Evolutionary conservation across 2,113 vertebrate genomes (phyloP).

Genomic region (Microtus oregoni): DNA sequence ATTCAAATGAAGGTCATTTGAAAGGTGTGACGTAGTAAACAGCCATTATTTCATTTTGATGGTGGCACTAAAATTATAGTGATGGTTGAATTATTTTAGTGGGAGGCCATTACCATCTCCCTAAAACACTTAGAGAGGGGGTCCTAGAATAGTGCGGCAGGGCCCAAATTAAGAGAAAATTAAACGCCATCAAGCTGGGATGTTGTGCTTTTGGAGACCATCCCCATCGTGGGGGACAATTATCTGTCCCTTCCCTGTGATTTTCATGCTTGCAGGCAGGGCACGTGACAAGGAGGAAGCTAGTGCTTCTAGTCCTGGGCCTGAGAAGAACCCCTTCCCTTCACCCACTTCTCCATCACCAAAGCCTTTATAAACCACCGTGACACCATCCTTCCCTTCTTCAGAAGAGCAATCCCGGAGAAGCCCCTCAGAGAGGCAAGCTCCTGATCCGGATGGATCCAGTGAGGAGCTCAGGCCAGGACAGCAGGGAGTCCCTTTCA

Average conservation of each 20-base stretch:
- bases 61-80: slow-evolving; percentile 92
- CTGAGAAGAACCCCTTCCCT: neutral
- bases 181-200: slow-evolving; percentile 85
- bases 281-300: accelerated
- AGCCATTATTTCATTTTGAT: slow-evolving; percentile 93
- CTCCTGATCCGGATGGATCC: neutral
- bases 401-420: neutral
- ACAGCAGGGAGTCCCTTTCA: neutral
- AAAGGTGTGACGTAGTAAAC: slow-evolving; percentile 91
- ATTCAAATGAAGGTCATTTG: slow-evolving; percentile 93
- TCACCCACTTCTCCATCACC: neutral
- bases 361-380: neutral
- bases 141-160: slow-evolving; percentile 83
- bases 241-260: neutral
- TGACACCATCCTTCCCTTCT: neutral
- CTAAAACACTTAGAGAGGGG: slow-evolving; percentile 87
- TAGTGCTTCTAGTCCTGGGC: neutral
- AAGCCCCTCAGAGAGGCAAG: neutral
- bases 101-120: slow-evolving; percentile 89
- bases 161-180: slow-evolving; percentile 90
- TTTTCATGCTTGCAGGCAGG: neutral
- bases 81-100: slow-evolving; percentile 93
- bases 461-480: neutral
- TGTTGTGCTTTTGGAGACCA: slow-evolving; percentile 59
- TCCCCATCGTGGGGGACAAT: neutral